Base-by-base conservation (phyloP, 2,888 invertebrate species). In the Chamaedrilus cognettii region DNA sequence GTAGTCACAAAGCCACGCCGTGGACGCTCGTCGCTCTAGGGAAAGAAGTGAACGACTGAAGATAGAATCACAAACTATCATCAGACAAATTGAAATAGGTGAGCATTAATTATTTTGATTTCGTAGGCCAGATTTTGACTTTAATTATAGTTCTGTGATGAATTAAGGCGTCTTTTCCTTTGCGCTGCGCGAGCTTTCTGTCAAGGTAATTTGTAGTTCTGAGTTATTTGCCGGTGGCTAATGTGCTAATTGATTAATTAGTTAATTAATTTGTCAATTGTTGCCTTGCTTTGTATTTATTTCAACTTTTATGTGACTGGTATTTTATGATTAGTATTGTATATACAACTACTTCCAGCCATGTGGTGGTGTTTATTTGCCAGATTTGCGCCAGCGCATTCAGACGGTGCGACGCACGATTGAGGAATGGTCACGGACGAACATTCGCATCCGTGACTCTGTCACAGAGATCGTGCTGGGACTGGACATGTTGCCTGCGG, bases 1-100 rank as follows among this genome's bases (percentile, higher is more conserved):
- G 31, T 72, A 88, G 86, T 85, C 88, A 0, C 82, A 85, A 60
- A 88, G 87, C 28, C 84, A 89, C 5, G 87, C 84, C 2, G 84
- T 85, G 2, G 83, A 84, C 57, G 87, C 88, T 0, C 78, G 79
- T 2, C 78, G 82, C 2, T 86, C 88, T 0, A 83, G 85, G 65
- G 79, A 82, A 11, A 81, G 83, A 30, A 88, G 88, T 0, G 77
- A 78, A 4, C 80, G 82, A 26, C 82, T 88, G 19, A 72, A 86
- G 0, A 79, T 79, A 1, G 79, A 84, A 23, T 88, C 88, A 0
- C 63, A 87, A 86, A 1, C 79, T 84, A n/a, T 63, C 32, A 63
- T 56, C 30, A 49, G 26, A 3, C 56, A 51, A 51, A 66, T 68
- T 7, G 60, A 61, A 30, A 32, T 56, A 52, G 65, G 70, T 72